A percentile compares a stretch with the other conserved stretches of the same genome.
Evolutionary conservation across 2,113 vertebrate genomes (phyloP).

Genomic region (Varanus salvator): DNA sequence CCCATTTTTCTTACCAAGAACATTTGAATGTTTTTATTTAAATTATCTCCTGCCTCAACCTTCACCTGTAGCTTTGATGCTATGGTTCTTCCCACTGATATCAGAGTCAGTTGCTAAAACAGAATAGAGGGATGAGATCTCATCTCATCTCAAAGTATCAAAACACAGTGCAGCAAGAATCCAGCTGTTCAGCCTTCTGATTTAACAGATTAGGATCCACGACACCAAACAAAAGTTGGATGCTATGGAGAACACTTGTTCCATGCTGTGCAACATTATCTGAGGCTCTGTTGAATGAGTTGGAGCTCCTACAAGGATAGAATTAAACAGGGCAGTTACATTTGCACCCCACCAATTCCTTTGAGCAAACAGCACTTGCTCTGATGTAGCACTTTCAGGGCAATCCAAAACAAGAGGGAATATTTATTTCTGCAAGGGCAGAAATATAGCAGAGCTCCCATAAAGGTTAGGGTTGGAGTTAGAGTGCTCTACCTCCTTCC

Average conservation of each 20-base stretch:
- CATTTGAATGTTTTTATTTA: conserved; percentile 65
- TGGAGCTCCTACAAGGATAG: neutral
- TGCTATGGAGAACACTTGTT: conserved; percentile 15
- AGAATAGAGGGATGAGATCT: conserved; percentile 56
- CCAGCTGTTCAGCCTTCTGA: conserved; percentile 52
- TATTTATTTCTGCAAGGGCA: too few relatives aligned
- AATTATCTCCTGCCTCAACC: conserved; percentile 63
- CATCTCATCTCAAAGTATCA: conserved; percentile 37
- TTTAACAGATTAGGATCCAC: conserved; percentile 64
- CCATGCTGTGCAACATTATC: neutral
- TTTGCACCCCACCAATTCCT: too few relatives aligned
- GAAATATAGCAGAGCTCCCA: too few relatives aligned
- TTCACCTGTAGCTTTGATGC: conserved; percentile 61
- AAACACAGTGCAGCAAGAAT: conserved; percentile 61
- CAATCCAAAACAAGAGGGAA: too few relatives aligned
- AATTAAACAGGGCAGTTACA: too few relatives aligned
- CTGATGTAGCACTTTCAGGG: too few relatives aligned
- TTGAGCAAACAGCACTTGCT: too few relatives aligned
- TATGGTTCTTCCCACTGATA: conserved; percentile 56
- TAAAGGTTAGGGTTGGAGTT: too few relatives aligned
- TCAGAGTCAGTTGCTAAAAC: conserved; percentile 55
- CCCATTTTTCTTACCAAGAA: conserved; percentile 56
- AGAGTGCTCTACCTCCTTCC: too few relatives aligned
- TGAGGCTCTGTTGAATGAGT: conserved; percentile 16
- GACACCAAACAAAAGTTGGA: conserved; percentile 15